phyloP scores from a whole-genome alignment of 2,797 vertebrate species.

The Protonibea diacanthus region DNA sequence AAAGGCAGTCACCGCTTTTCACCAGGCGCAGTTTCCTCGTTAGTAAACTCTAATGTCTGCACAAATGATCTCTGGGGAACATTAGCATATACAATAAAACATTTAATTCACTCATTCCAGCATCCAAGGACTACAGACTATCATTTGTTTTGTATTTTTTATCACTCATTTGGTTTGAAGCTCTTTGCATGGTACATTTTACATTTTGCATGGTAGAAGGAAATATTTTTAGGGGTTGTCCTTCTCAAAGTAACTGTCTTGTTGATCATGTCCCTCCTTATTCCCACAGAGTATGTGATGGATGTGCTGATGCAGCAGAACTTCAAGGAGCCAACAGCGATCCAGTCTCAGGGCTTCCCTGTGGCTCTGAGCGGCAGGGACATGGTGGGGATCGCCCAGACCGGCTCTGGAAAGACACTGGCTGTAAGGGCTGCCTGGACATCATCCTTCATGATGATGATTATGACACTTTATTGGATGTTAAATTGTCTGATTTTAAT shows the following conservation, averaged over 20 bases:
- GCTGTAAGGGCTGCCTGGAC: conserved; percentile 84
- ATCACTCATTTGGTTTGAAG: background rate
- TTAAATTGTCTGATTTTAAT: background rate
- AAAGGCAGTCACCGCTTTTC: conserved; percentile 90
- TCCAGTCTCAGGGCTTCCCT: conserved; percentile 97
- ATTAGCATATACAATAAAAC: background rate
- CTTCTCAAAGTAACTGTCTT: background rate
- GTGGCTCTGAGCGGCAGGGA: conserved; percentile 94
- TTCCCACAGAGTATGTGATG: conserved; percentile 92
- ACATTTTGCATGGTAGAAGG: background rate
- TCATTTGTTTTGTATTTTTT: background rate
- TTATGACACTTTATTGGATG: background rate
- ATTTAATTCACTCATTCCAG: background rate
- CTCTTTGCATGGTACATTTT: background rate
- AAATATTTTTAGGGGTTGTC: background rate
- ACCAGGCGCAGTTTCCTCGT: conserved; percentile 97
- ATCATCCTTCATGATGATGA: background rate
- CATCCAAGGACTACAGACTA: background rate
- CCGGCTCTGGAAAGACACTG: conserved; percentile 97
- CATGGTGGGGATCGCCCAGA: conserved; percentile 99
- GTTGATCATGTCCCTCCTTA: conserved; percentile 17
- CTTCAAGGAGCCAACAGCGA: conserved; percentile 97
- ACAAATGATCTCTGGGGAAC: background rate
- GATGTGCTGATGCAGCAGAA: conserved; percentile 95
- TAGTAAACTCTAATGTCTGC: conserved; percentile 78